These are phyloP conservation scores for Oryctolagus cuniculus DNA, from an alignment of 2,113 vertebrate genomes.

Conservation along the genomic window DNA sequence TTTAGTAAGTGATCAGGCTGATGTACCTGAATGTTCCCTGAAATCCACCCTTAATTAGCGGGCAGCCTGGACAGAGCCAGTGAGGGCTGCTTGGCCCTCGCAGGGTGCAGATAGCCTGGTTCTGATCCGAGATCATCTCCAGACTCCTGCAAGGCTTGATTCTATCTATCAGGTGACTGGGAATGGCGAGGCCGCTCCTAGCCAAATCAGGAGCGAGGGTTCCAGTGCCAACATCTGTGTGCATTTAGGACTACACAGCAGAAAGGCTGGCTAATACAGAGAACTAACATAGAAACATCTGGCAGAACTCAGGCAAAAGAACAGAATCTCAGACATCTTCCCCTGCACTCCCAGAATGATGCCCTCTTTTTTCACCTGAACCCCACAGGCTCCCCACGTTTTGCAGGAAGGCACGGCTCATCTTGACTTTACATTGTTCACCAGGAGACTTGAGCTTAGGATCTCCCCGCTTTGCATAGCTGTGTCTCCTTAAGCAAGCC, in stretches of 20 bases:
- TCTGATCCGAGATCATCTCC: neutral
- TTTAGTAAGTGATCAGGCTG: slow-evolving; percentile 11
- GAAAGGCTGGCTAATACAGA: neutral
- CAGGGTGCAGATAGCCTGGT: slow-evolving; percentile 26
- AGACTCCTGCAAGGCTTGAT: neutral
- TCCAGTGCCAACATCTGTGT: neutral
- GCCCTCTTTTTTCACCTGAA: neutral
- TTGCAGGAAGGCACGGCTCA: neutral
- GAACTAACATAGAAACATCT: neutral
- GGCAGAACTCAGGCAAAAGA: slow-evolving; percentile 9
- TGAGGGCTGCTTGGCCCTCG: neutral
- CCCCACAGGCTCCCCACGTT: neutral
- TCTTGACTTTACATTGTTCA: neutral
- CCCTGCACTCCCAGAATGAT: neutral
- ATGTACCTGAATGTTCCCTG: neutral
- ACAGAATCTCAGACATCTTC: neutral
- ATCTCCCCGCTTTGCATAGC: neutral
- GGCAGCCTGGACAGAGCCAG: neutral
- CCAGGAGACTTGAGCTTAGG: neutral
- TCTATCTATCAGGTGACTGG: neutral
- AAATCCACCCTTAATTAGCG: slow-evolving; percentile 34
- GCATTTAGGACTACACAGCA: neutral
- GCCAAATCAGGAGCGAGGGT: neutral
- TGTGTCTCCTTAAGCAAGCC: neutral
- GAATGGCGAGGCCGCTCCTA: neutral